These are phyloP conservation scores for Ophthalmolycus amberensis DNA, from an alignment of 2,113 vertebrate genomes.

Conservation along the genomic window DNA sequence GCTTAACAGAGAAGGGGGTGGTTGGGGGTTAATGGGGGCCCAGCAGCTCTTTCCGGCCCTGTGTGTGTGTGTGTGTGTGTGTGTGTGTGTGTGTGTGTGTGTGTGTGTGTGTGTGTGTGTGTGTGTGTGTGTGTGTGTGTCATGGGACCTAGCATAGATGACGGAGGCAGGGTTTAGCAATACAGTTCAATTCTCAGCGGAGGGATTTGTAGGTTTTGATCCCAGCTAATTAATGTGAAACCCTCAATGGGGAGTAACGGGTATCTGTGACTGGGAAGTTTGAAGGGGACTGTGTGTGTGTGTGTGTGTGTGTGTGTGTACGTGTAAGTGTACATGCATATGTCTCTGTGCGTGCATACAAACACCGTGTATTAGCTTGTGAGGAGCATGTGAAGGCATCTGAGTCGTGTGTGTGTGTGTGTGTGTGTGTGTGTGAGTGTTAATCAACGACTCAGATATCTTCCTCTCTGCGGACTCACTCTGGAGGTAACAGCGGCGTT, in stretches of 20 bases:
- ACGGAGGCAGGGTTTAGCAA: constrained; percentile 60
- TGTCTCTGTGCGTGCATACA: neutral
- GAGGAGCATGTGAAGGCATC: constrained; percentile 15
- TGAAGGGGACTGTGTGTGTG: constrained; percentile 56
- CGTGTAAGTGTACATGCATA: neutral
- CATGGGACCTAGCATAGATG: constrained; percentile 50
- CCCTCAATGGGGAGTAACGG: constrained; percentile 62
- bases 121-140: constrained; percentile 17
- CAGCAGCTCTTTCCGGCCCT: constrained; percentile 1
- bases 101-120: constrained; percentile 18
- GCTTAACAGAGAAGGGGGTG: neutral
- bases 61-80: no score
- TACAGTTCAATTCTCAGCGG: constrained; percentile 62
- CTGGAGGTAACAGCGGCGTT: constrained; percentile 49
- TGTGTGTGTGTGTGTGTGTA: constrained; percentile 9
- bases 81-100: no score
- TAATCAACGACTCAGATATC: constrained; percentile 61
- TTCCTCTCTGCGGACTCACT: constrained; percentile 37
- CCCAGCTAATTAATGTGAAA: constrained; percentile 78
- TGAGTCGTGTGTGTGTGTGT: neutral
- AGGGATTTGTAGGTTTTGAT: constrained; percentile 76
- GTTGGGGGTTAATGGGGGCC: neutral
- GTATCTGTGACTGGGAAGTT: constrained; percentile 61
- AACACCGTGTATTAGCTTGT: neutral
- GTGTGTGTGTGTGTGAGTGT: constrained; percentile 34